Evolutionary conservation across 2,113 vertebrate species (phyloP).

Genomic region (Eurypyga helias): DNA sequence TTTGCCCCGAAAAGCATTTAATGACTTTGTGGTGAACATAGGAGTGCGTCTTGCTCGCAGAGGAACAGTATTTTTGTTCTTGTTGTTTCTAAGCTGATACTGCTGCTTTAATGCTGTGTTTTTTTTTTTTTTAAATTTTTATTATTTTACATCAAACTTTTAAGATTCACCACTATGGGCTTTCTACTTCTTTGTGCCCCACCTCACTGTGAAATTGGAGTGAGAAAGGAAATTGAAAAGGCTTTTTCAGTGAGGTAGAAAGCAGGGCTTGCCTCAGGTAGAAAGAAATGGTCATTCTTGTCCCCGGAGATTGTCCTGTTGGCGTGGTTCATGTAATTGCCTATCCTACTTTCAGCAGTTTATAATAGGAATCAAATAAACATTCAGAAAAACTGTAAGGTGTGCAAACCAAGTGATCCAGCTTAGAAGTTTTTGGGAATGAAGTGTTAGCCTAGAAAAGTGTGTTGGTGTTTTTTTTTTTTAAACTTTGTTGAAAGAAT

Average conservation of each 20-base stretch:
- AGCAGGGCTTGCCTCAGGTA: neutral
- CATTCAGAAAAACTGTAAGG: fast-evolving
- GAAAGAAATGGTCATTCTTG: neutral
- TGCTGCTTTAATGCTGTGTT: neutral
- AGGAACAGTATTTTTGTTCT: neutral
- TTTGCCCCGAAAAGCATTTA: neutral
- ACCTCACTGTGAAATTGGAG: neutral
- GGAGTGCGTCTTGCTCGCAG: neutral
- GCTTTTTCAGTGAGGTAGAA: neutral
- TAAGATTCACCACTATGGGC: neutral
- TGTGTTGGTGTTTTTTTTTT: neutral
- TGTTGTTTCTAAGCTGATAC: neutral
- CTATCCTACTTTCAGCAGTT: neutral
- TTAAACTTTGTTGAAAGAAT: neutral
- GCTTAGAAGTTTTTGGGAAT: neutral
- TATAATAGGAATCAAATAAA: neutral
- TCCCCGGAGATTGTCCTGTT: neutral
- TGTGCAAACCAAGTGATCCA: neutral
- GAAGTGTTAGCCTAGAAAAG: neutral
- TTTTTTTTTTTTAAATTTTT: neutral
- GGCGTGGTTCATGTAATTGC: fast-evolving
- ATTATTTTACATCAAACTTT: neutral
- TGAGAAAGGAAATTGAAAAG: neutral
- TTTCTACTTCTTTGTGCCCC: neutral
- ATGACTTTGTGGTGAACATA: neutral